Base-by-base conservation (phyloP, 1,140 invertebrate genomes). In the Aleiodes sp. region DNA sequence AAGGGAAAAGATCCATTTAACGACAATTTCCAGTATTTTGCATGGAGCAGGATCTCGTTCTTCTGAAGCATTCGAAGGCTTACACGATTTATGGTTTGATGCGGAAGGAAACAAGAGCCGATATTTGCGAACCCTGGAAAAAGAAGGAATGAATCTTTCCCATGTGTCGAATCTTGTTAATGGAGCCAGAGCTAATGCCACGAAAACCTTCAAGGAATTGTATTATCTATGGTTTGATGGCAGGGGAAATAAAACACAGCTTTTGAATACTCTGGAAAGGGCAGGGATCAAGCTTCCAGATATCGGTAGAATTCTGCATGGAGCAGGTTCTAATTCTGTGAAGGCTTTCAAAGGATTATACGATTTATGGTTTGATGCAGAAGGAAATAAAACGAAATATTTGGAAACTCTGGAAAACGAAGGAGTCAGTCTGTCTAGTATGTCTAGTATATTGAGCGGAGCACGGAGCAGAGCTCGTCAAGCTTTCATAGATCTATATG, bases 381-480 rank as follows among this genome's bases (percentile, higher is more conserved):
- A 46, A 19, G 2, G 4, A 19, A 46, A 46, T 1, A 14, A 8
- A 46, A 19, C 14, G 1, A 1, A 46, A 2, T 46, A 46, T 46
- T 19, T 46, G 8, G 10, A 4, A 8, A 1, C 7, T 46, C 19
- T 46, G 10, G 1, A 14, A n/a, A n/a, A 46, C n/a, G 4, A 35
- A 35, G 4, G 31, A 35, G 10, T 35, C 31, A 35, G 31, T 10
- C 31, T 35, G 10, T 6, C 10, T 10, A 67, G 75, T 29, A 60
- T 77, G 60, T 75, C 74, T 29, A 65, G 70, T 73, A 78, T 77
- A 63, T 75, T 80, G 65, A 59, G 70, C 70, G 71, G 73, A 64
- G 57, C 72, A 72, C 75, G 78, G 73, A 57, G 62, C 59, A 77
- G 72, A 26, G 73, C 73, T 68, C 46, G 14, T 62, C 16, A 71